Percentiles rank a stretch among this genome's conserved stretches.
phyloP scores from a whole-genome alignment of 2,888 invertebrate genomes.

The Agonum fuliginosum region DNA sequence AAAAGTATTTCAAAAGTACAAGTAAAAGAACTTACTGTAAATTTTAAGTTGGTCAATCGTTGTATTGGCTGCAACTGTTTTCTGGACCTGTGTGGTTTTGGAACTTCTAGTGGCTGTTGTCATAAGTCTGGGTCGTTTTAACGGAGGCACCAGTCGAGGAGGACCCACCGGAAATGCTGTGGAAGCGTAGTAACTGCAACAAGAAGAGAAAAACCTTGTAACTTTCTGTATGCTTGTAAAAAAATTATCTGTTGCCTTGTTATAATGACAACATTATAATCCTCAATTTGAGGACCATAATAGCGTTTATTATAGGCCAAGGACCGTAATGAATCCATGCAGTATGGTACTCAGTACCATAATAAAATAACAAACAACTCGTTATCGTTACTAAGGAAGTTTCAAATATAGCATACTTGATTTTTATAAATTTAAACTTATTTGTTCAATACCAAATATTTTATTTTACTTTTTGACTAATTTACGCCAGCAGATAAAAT shows the following conservation, averaged over 20 bases:
- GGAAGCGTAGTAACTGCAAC: constrained; percentile 79
- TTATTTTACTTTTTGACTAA: too few relatives aligned
- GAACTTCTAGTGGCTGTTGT: constrained; percentile 72
- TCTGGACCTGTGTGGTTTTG: constrained; percentile 71
- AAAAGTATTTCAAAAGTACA: not conserved
- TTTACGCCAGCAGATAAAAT: too few relatives aligned
- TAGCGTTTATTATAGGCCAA: too few relatives aligned
- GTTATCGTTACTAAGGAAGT: too few relatives aligned
- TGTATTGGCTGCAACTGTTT: constrained; percentile 71
- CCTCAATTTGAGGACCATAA: too few relatives aligned
- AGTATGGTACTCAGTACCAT: too few relatives aligned
- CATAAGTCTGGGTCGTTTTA: constrained; percentile 78
- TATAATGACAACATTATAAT: too few relatives aligned
- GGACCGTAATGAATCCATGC: too few relatives aligned
- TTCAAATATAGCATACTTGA: too few relatives aligned
- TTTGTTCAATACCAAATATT: too few relatives aligned
- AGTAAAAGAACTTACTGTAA: constrained; percentile 75
- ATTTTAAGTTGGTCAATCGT: constrained; percentile 78
- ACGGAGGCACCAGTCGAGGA: constrained; percentile 77
- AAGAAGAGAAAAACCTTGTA: not conserved
- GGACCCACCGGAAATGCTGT: constrained; percentile 75
- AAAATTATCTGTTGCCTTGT: not conserved
- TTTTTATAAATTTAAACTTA: too few relatives aligned
- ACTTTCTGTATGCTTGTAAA: not conserved
- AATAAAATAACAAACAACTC: too few relatives aligned